These are phyloP conservation scores for Odontothrips loti DNA, from an alignment of 2,888 invertebrate genomes.

Conservation along the genomic window DNA sequence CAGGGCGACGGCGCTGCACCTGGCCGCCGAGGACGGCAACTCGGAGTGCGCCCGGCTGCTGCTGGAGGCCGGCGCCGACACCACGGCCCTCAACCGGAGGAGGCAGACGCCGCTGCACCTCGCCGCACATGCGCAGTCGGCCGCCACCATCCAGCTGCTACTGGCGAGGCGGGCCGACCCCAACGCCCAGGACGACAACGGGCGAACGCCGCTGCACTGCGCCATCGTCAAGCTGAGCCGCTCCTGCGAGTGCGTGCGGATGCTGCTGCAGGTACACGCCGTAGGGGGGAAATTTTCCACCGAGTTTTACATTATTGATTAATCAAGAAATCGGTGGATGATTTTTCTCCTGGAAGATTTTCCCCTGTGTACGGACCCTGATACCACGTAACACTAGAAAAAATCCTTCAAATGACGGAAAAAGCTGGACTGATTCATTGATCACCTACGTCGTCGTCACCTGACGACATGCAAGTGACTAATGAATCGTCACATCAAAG, in stretches of 20 bases:
- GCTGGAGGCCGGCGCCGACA: slow-evolving; percentile 68
- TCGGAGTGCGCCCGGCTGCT: slow-evolving; percentile 69
- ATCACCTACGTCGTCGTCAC: too few species aligned
- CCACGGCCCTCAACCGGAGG: slow-evolving; percentile 69
- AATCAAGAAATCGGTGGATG: too few species aligned
- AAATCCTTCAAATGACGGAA: too few species aligned
- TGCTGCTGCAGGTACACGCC: slow-evolving; percentile 47
- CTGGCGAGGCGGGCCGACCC: slow-evolving; percentile 62
- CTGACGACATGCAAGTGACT: too few species aligned
- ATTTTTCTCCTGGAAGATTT: too few species aligned
- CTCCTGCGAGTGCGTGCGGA: slow-evolving; percentile 64
- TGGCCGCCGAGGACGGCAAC: slow-evolving; percentile 84
- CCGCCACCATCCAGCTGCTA: slow-evolving; percentile 69
- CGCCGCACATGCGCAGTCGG: slow-evolving; percentile 73
- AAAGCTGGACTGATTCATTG: too few species aligned
- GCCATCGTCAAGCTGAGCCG: slow-evolving; percentile 73
- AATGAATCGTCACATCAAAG: too few species aligned
- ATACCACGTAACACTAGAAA: too few species aligned
- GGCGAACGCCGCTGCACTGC: slow-evolving; percentile 73
- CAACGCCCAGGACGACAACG: slow-evolving; percentile 65
- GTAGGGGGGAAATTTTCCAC: too few species aligned
- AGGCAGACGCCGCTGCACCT: slow-evolving; percentile 80
- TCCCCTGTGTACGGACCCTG: too few species aligned
- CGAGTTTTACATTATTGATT: too few species aligned
- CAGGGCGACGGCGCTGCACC: slow-evolving; percentile 75